Conservation (phyloP, 2,113 vertebrate genomes). For the Cyanoramphus novaezelandiae region DNA sequence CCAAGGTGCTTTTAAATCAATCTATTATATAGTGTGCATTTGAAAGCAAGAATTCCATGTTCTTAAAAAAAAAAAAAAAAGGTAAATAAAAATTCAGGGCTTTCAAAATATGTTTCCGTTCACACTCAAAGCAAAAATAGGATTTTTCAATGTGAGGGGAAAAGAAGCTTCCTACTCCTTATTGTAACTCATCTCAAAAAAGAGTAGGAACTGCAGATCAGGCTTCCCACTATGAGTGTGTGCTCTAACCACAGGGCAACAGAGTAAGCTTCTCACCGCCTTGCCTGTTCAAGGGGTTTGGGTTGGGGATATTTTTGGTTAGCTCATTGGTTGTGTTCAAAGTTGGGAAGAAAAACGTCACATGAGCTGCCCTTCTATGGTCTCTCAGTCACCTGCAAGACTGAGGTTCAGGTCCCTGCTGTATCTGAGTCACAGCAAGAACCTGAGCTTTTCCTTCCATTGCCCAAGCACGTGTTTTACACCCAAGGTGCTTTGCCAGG, state of each 20-base stretch:
- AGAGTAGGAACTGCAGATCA: background rate
- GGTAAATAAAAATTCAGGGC: background rate
- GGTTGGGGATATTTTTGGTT: background rate
- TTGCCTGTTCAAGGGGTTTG: background rate
- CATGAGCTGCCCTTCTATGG: fast-evolving
- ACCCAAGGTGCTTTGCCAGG: background rate
- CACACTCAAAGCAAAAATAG: background rate
- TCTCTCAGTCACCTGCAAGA: background rate
- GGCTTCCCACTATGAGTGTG: background rate
- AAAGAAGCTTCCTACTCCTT: background rate
- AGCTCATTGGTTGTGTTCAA: background rate
- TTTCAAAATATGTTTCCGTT: background rate
- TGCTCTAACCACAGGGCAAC: background rate
- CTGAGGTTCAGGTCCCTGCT: background rate
- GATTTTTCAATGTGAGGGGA: background rate
- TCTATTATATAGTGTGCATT: background rate
- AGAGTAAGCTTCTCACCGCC: background rate
- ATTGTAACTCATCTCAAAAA: background rate
- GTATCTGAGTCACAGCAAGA: background rate
- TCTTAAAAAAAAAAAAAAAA: background rate
- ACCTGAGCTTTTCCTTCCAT: background rate
- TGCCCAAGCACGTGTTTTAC: background rate
- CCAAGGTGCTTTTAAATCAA: background rate
- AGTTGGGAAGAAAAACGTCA: background rate
- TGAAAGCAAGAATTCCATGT: background rate